Base-by-base conservation (phyloP, 2,888 invertebrate species). In the Dasypogon diadema region DNA sequence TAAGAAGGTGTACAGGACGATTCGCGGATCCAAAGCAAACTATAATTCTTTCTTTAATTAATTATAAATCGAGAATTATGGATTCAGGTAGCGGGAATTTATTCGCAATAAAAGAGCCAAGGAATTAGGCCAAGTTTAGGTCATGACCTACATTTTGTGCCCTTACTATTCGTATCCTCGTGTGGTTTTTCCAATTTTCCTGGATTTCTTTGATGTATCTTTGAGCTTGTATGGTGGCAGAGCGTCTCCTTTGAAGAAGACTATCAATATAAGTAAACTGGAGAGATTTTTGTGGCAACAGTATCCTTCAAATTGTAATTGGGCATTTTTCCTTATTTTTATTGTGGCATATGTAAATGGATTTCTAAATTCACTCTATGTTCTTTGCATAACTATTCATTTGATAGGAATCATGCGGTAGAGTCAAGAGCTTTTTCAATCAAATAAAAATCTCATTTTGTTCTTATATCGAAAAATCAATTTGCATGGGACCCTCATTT, bases 111-210 rank as follows among this genome's bases (percentile, higher is more conserved):
- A 10, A 24, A 22, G 34, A 8, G 10, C 8, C 8, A 24, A 24
- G 58, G 22, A 74, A 65, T 46, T 75, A 63, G 75, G 76, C 73
- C 76, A 75, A 75, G 72, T 76, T 78, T 63, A 76, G 54, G 73
- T 65, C 72, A 54, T 75, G 75, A 60, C 76, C 74, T 68, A 76
- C 26, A 46, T 74, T 63, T 12, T 12, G 10, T 42, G 42, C n/a
- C 42, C 42, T 42, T 42, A 42, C 1, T 12, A 12, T n/a, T 42
- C n/a, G 42, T 42, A 12, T 6, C 42, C 42, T 42, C 6, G 42
- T 42, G 42, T 42, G n/a, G 12, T 12, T 3, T 6, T 42, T 42
- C 42, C 42, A 42, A 42, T 42, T 42, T 42, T 12, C 3, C 2
- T 42, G 1, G n/a, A 42, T 42, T 42, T 12, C 42, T 42, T 42